These are phyloP conservation scores for Castor canadensis DNA, from an alignment of 2,113 vertebrate genomes.

Conservation along the genomic window DNA sequence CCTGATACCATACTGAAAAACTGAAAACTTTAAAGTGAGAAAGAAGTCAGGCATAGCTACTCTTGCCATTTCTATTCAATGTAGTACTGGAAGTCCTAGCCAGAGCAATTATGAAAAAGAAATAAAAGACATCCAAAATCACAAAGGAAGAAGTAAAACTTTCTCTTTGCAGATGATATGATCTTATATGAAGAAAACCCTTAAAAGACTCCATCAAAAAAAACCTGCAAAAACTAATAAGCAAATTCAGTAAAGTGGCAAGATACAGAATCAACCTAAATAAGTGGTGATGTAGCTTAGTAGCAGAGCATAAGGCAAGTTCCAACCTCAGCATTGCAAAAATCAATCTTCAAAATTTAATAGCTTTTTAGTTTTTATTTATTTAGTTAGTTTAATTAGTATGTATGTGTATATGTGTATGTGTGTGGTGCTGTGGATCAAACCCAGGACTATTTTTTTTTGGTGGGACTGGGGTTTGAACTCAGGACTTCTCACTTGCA, in stretches of 20 bases:
- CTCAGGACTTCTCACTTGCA: too few relatives aligned
- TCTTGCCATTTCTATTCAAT: not conserved
- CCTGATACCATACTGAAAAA: not conserved
- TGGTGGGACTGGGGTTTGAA: too few relatives aligned
- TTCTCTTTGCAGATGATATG: not conserved
- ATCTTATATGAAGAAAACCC: not conserved
- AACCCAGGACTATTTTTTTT: too few relatives aligned
- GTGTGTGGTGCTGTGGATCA: too few relatives aligned
- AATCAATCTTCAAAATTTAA: not conserved
- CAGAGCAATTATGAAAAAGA: not conserved
- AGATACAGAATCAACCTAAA: not conserved
- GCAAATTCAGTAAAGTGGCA: not conserved
- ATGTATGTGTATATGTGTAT: too few relatives aligned
- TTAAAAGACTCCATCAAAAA: not conserved
- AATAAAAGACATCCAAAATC: not conserved
- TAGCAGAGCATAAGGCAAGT: too few relatives aligned
- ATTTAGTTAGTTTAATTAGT: too few relatives aligned
- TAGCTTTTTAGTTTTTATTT: not conserved
- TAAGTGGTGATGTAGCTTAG: too few relatives aligned
- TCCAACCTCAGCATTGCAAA: too few relatives aligned
- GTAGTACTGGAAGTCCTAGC: not conserved
- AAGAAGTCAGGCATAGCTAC: not conserved
- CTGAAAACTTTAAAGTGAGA: not conserved
- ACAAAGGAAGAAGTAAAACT: not conserved
- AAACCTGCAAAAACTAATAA: not conserved